Evolutionary conservation across 2,888 invertebrate species (phyloP), one percentile per base, ranked within the genome.

Genomic region (Eucera pruinosa): DNA sequence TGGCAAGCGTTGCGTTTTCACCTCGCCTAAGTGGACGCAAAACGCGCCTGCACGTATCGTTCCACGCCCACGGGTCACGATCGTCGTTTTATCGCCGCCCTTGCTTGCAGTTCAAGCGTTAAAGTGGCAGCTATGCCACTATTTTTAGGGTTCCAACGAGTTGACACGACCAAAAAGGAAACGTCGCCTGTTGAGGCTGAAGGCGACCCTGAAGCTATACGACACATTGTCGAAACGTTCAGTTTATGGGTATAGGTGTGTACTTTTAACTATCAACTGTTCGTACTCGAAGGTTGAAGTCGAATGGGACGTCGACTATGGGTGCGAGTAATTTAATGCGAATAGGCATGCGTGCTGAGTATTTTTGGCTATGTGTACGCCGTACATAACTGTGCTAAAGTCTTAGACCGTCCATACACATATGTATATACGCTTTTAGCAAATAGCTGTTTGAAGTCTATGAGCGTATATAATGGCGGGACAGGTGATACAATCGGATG

Each of bases 41-140:
- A 79, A 67, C 68, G 78, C 61, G 47, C 60, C 33, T 55, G 47
- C 68, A 54, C 41, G 66, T 50, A 71, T 68, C 70, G 72, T 61
- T 57, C 62, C 62, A 62, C 83, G 69, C 85, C 86, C 80, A 86
- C 86, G 55, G 20, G 15, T 2, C 62, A 23, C 36, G 18, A 20
- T 7, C 36, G 20, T 25, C 70, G 47, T 52, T 61, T 77, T 68
- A 62, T 61, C 47, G 33, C 13, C 15, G 9, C n/a, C 5, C 20
- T 4, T 39, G 20, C 43, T 23, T 23, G 54, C 47, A 9, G 60
- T 30, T 33, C 20, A n/a, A n/a, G 13, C 47, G 41, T 20, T 48
- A 18, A 30, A 41, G 18, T 62, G 18, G 11, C 25, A 33, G 25
- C 50, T 41, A 64, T 5, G 25, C 1, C n/a, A 41, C 52, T 75